Evolutionary conservation across 2,888 invertebrate species (phyloP), one percentile per base, ranked within the genome.

Genomic region (Synergus gifuensis): DNA sequence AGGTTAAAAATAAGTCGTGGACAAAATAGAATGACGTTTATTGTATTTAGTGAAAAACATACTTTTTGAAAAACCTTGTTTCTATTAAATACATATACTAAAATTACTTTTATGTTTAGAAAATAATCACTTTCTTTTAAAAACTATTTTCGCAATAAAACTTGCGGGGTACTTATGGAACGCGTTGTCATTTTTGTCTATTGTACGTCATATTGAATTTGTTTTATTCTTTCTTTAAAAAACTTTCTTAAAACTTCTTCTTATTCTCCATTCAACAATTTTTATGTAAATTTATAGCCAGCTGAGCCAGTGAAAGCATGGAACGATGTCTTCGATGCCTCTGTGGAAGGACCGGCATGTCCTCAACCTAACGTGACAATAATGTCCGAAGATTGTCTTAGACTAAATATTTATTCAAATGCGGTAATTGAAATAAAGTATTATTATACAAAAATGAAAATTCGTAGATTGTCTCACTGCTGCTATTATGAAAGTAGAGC

Each of bases 361-460:
- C 94, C 94, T 0, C 93, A 93, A 80, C 91, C 92, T 0, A 91
- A 92, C 40, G 81, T 79, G 16, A n/a, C 7, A 63, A 85, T 89
- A 82, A 86, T 93, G 76, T 93, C 94, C 40, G 95, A 95, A 85
- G 95, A 95, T 89, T 95, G 95, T 85, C 92, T 95, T 4, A 91
- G 93, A 22, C 88, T 95, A 78, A 95, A 95, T 83, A 94, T 95
- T 0, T 95, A 94, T 84, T 93, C 94, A 0, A 93, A 84, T 84
- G 92, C 92, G 87, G 93, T 93, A 87, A 76, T 12, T 42, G 2
- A 67, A 42, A 44, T 18, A 28, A 11, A 42, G 16, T 7, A 40
- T 40, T 9, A 64, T n/a, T 0, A 9, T 40, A 12, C 0, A 11
- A 18, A 22, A 62, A 62, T 62, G 1, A 22, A 22, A 22, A 62